phyloP scores from a whole-genome alignment of 2,797 vertebrate species.

The Petrocephalus schoutedeni region DNA sequence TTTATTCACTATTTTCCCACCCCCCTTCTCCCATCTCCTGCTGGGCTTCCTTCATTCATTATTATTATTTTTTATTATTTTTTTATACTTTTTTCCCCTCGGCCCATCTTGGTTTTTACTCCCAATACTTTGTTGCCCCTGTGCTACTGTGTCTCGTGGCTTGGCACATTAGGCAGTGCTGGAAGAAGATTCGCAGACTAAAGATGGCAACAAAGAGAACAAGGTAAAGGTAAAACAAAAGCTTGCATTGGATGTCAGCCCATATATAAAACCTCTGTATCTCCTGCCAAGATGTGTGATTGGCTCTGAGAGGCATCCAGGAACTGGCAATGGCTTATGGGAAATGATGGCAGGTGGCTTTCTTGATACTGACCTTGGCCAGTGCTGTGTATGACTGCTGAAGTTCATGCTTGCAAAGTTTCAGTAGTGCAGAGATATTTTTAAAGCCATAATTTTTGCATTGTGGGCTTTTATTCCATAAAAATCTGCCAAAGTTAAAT shows the following conservation, averaged over 20 bases:
- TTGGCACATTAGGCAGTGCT: slow-evolving; percentile 48
- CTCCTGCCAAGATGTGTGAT: neutral
- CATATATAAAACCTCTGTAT: neutral
- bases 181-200: slow-evolving; percentile 49
- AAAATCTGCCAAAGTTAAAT: neutral
- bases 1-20: neutral
- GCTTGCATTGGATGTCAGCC: neutral
- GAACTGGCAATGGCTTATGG: slow-evolving; percentile 3
- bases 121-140: neutral
- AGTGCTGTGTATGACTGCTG: neutral
- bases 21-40: neutral
- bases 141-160: neutral
- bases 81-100: neutral
- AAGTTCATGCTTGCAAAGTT: neutral
- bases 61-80: neutral
- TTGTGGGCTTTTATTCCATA: neutral
- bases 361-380: neutral
- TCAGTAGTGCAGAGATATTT: neutral
- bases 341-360: neutral
- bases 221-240: slow-evolving; percentile 48
- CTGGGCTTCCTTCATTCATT: neutral
- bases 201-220: slow-evolving; percentile 55
- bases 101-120: slow-evolving; percentile 19
- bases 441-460: neutral
- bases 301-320: neutral